Conservation (phyloP, 1,140 invertebrate genomes). For the Piezodorus guildinii region DNA sequence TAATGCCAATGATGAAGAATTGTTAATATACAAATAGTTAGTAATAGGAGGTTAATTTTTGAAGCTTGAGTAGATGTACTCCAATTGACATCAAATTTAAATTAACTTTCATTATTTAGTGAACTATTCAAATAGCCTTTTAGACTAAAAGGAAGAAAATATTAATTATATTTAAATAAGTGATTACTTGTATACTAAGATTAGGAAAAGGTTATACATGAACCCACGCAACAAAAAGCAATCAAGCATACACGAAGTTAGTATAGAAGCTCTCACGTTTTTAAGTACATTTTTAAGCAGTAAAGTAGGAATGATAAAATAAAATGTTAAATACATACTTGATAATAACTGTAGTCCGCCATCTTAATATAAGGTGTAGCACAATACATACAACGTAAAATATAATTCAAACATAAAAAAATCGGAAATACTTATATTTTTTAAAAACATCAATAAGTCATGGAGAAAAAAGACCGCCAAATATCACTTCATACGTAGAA, state of each 20-base stretch:
- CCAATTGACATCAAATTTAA: too few relatives aligned
- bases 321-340: conserved; percentile 20
- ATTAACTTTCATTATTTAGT: too few relatives aligned
- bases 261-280: not conserved
- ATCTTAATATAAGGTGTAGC: conserved; percentile 19
- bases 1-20: too few relatives aligned
- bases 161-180: too few relatives aligned
- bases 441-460: not conserved
- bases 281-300: not conserved
- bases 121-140: too few relatives aligned
- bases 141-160: too few relatives aligned
- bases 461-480: not conserved
- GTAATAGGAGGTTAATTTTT: too few relatives aligned
- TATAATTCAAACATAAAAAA: not conserved
- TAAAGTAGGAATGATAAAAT: not conserved
- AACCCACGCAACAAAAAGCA: not conserved
- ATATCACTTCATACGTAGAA: conserved; percentile 8
- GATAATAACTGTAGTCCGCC: conserved; percentile 26
- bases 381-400: not conserved
- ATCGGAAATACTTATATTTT: not conserved
- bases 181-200: too few relatives aligned
- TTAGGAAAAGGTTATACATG: not conserved
- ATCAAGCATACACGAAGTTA: not conserved
- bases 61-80: too few relatives aligned
- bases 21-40: too few relatives aligned